Evolutionary conservation across 2,888 invertebrate species (phyloP), one percentile per base, ranked within the genome.

Genomic region (Mesorhabditis spiculigera): DNA sequence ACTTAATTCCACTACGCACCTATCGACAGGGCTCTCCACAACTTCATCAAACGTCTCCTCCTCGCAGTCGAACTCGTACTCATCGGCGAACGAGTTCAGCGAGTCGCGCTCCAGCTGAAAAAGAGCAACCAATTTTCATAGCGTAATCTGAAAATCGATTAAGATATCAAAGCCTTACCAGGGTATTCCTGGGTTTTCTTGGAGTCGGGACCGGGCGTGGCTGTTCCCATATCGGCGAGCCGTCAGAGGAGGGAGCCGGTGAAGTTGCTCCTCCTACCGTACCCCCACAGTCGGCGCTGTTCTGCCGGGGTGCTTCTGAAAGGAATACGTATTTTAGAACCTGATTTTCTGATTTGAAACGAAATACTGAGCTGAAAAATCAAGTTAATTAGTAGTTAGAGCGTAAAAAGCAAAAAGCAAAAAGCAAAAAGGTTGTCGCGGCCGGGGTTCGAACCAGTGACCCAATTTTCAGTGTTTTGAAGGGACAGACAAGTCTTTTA

Each of bases 21-120:
- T 8, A 8, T n/a, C n/a, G 2, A 16, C 8, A 8, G 64, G 64
- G 64, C 43, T 43, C 42, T 73, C 65, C 28, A 77, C 80, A 5
- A 75, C 72, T 67, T 78, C 75, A 41, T 83, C 82, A 62, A 82
- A 82, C 28, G 78, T 73, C 62, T 82, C 78, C 63, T 83, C 83
- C 45, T 82, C 82, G 62, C 81, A 77, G 64, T 81, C 82, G 66
- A 79, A 82, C 64, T 82, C 83, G 68, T 82, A 82, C 63, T 83
- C 82, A 42, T 76, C 82, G 5, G 75, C 79, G 63, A 78, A 82
- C 6, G 82, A 82, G 66, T 83, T 81, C 66, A 83, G 70, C 45
- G 75, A 76, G 71, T 83, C 83, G 43, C 82, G 69, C 71, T 82
- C 82, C 13, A 81, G 76, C 78, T 79, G 69, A 68, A 79, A 67